phyloP scores from a whole-genome alignment of 2,113 vertebrate species.

The Solenodon paradoxus region DNA sequence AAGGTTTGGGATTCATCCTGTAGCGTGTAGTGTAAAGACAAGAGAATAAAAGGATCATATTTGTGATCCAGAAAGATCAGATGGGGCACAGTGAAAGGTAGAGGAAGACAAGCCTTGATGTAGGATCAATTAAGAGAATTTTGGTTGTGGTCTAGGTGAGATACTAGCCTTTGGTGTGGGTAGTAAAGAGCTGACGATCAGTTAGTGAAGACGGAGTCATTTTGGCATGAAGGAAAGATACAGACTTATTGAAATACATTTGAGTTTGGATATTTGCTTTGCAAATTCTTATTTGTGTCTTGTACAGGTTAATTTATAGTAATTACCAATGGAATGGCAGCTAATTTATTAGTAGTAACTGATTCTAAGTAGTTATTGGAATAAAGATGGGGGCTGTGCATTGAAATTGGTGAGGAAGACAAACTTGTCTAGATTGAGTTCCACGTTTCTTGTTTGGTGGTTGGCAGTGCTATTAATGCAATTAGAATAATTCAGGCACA shows the following conservation, averaged over 20 bases:
- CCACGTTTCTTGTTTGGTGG: neutral
- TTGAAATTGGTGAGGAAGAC: conserved; percentile 11
- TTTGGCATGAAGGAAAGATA: neutral
- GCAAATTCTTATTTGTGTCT: neutral
- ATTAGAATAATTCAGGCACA: neutral
- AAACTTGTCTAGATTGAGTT: neutral
- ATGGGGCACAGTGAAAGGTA: neutral
- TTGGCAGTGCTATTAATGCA: neutral
- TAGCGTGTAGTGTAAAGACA: neutral
- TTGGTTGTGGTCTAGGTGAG: neutral
- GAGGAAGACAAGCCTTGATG: neutral
- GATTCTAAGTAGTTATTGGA: neutral
- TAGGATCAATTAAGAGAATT: neutral
- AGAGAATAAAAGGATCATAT: conserved; percentile 24
- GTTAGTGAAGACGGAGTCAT: neutral
- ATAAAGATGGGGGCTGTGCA: neutral
- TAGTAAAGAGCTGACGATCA: neutral
- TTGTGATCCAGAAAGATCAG: conserved; percentile 12
- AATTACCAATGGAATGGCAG: neutral
- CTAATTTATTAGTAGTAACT: neutral
- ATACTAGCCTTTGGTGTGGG: conserved; percentile 6
- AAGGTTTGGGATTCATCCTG: neutral
- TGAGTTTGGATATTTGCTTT: neutral
- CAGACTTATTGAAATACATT: neutral
- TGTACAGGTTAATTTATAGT: conserved; percentile 23